Evolutionary conservation across 64 coral and sea anemone species (phyloP), one percentile per base, ranked within the genome.

Genomic region (Orbicella faveolata): DNA sequence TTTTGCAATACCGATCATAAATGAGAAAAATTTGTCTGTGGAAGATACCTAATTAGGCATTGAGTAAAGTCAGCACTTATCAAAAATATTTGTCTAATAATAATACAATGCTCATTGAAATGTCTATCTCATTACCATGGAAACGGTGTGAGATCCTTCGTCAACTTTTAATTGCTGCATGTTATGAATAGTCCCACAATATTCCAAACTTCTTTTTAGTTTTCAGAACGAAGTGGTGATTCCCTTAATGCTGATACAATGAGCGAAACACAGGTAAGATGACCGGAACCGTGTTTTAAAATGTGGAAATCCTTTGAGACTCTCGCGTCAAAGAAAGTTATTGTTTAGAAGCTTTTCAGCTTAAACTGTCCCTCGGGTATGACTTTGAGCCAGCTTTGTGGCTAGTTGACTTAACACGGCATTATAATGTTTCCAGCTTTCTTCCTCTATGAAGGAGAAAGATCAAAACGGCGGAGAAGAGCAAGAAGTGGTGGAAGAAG

Each of bases 231-330:
- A 17, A 51, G 21, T 35, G 17, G 3, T 14, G 54, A 57, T 57
- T 57, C n/a, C 23, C 13, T 33, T 52, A 15, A 0, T 70, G 13
- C 65, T 9, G 20, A 23, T 25, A 70, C 19, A 84, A 84, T 84
- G 82, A 84, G 64, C 36, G 64, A 84, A 9, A 26, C 65, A 33
- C 36, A 72, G 82, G 82, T 84, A 69, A 84, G 82, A 51, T 26
- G 1, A 23, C 66, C 20, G 9, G 14, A 64, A 44, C 0, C 19
- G 1, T 70, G 7, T 26, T 57, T 35, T 41, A 41, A 41, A 20
- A 82, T 13, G 1, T 21, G 18, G 17, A 34, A 65, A 66, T 83
- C 61, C 82, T 84, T 84, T 70, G 36, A 72, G 61, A 84, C 61
- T 44, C 52, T 84, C 35, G 35, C 34, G 9, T 70, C 64, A n/a